These are phyloP conservation scores for Pelusios castaneus DNA, from an alignment of 2,113 vertebrate genomes.

Conservation along the genomic window DNA sequence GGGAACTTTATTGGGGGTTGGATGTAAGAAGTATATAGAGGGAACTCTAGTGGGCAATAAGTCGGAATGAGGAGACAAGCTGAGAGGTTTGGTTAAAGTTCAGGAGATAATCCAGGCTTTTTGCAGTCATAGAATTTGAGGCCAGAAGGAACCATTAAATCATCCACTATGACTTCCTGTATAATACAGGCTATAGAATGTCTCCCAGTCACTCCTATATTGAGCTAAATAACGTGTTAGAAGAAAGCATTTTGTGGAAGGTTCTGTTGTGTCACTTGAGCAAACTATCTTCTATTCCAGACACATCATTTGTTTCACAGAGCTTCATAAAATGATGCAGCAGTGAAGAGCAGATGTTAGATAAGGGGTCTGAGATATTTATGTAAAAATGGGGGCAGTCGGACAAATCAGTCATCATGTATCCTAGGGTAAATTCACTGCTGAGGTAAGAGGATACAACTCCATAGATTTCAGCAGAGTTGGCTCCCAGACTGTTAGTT, in stretches of 20 bases:
- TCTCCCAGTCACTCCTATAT: neutral
- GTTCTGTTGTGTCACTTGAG: neutral
- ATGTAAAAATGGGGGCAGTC: neutral
- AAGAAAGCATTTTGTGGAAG: neutral
- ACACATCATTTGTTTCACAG: neutral
- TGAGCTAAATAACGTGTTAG: neutral
- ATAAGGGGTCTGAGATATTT: neutral
- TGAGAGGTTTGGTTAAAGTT: neutral
- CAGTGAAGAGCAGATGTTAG: neutral
- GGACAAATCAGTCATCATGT: neutral
- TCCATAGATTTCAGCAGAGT: neutral
- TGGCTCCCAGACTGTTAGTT: neutral
- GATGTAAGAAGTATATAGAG: neutral
- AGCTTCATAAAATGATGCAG: neutral
- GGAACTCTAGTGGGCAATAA: neutral
- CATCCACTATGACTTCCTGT: neutral
- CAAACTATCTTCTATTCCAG: neutral
- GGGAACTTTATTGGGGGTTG: neutral
- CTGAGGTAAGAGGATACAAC: neutral
- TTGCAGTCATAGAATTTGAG: neutral
- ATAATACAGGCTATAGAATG: neutral
- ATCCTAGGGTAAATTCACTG: neutral
- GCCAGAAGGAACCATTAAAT: neutral
- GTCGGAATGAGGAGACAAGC: neutral
- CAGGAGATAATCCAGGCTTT: neutral